Evolutionary conservation across 2,113 vertebrate genomes (phyloP), one percentile per base, ranked within the genome.

Genomic region (Pao palembangensis): DNA sequence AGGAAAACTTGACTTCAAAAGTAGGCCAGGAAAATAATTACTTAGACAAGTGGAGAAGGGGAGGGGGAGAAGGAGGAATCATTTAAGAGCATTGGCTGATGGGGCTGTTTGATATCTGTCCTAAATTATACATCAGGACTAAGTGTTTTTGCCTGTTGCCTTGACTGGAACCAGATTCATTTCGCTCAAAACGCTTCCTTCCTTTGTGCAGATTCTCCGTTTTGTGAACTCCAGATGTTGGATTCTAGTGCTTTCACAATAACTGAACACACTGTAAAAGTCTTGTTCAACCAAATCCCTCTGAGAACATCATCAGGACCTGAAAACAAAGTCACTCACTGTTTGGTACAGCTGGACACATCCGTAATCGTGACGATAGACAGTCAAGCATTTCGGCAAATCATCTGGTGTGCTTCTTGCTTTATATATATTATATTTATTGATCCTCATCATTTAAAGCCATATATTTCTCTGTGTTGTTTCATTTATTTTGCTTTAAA

Each of bases 21-120:
- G 69, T 85, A 81, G 84, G 82, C 61, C 79, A 80, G 73, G 80
- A 73, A 85, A 85, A 84, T 87, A 83, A 84, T 84, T 84, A 79
- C 73, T 77, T 47, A 54, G 67, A 73, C 73, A 78, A 73, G 79
- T 78, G 80, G 69, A 75, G 66, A 67, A 64, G 47, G 38, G 34
- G 15, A 47, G 25, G 3, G 16, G 42, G 50, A 57, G 64, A 49
- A 48, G 57, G 51, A 52, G 51, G 64, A 65, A 56, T 70, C 64
- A 51, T 42, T 73, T 67, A 49, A 69, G 63, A 71, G 51, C 49
- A 53, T 21, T 15, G 58, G 47, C 61, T 75, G 59, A 78, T 79
- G 47, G 75, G 61, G 78, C 69, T 78, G 69, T 85, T 84, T 79
- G 68, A 78, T 84, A 80, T 65, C 49, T 49, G 51, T 57, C 65